These are phyloP conservation scores for Venustoraphidia nigricollis DNA, from an alignment of 2,888 invertebrate genomes.

Conservation along the genomic window DNA sequence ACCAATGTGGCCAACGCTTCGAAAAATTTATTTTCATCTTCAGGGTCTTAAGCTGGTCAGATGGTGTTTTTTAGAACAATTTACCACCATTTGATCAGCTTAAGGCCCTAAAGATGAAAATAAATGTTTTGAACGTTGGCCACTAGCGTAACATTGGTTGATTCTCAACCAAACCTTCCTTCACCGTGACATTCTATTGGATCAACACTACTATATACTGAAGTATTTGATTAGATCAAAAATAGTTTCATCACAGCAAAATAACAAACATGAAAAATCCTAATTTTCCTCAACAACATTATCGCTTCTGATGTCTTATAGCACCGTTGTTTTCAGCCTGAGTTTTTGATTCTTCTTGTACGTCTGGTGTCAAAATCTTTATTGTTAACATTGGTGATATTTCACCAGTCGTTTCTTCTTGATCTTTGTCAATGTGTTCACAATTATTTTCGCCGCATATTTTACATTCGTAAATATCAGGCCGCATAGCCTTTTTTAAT, in stretches of 20 bases:
- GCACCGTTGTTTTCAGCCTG: neutral
- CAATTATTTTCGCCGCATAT: slow-evolving; percentile 65
- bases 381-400: slow-evolving; percentile 16
- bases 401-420: slow-evolving; percentile 27
- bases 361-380: neutral
- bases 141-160: too few species aligned
- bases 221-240: neutral
- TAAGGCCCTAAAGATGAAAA: too few species aligned
- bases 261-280: neutral
- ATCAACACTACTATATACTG: too few species aligned
- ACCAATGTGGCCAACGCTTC: too few species aligned
- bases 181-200: too few species aligned
- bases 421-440: slow-evolving; percentile 36
- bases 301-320: neutral
- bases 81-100: too few species aligned
- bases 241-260: neutral
- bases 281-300: neutral
- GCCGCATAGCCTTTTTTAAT: slow-evolving; percentile 56
- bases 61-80: too few species aligned
- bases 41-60: too few species aligned
- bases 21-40: too few species aligned
- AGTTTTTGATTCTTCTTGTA: neutral
- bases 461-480: slow-evolving; percentile 59
- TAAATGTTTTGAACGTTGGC: too few species aligned
- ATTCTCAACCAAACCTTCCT: too few species aligned